Conservation (phyloP, 2,888 invertebrate species). For the Leucophenga maculata region DNA sequence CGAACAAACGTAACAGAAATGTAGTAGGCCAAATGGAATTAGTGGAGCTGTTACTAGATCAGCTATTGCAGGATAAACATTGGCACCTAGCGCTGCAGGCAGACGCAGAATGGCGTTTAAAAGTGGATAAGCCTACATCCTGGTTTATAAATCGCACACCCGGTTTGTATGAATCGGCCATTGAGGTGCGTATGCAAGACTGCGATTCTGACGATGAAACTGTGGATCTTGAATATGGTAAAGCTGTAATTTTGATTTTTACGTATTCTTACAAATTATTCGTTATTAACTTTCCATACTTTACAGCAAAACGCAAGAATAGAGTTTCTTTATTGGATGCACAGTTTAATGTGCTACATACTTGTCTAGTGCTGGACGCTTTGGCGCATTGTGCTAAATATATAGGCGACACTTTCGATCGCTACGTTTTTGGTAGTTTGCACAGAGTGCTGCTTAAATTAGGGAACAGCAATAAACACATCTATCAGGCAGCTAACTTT, state of each 20-base stretch:
- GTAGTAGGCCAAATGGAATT: conserved; percentile 41
- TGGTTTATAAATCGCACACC: conserved; percentile 70
- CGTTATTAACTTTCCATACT: background rate
- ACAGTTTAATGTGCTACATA: conserved; percentile 78
- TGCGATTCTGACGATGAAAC: conserved; percentile 66
- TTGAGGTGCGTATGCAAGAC: conserved; percentile 68
- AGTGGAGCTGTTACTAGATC: conserved; percentile 58
- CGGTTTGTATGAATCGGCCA: conserved; percentile 70
- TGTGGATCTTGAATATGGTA: too few relatives aligned
- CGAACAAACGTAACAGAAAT: conserved; percentile 5
- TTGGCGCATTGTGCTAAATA: conserved; percentile 77
- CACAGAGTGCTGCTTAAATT: conserved; percentile 79
- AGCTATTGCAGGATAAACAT: conserved; percentile 64
- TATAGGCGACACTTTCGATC: conserved; percentile 75
- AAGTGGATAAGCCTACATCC: conserved; percentile 58
- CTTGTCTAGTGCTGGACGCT: conserved; percentile 81
- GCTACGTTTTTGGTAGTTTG: conserved; percentile 78
- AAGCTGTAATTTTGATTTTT: background rate
- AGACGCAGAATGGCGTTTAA: conserved; percentile 58
- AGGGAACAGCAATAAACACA: conserved; percentile 79
- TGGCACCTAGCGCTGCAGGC: conserved; percentile 68
- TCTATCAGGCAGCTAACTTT: conserved; percentile 77
- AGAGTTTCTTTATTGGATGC: conserved; percentile 71
- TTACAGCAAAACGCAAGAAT: conserved; percentile 28
- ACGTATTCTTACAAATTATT: background rate